These are phyloP conservation scores for Sebastes diaconus DNA, from an alignment of 2,797 vertebrate genomes.

Conservation along the genomic window DNA sequence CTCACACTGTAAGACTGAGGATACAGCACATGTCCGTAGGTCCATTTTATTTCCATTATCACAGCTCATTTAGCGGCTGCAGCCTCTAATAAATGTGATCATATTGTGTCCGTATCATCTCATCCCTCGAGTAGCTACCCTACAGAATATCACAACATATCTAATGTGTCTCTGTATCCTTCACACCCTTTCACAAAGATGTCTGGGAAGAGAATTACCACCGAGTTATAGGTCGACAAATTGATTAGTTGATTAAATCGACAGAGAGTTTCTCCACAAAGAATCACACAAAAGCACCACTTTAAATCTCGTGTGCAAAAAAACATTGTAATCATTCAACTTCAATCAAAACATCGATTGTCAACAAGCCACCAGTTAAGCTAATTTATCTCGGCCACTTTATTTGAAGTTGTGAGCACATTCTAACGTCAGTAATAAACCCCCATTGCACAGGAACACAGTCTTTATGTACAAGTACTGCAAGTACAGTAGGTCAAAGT, in stretches of 20 bases:
- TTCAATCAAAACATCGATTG: not conserved
- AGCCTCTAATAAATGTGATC: not conserved
- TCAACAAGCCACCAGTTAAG: not conserved
- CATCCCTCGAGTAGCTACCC: not conserved
- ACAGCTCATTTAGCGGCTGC: not conserved
- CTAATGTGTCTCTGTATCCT: conserved; percentile 1
- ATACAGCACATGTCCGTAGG: not conserved
- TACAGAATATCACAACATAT: not conserved
- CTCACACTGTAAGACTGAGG: not conserved
- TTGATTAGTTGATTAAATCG: too few species aligned
- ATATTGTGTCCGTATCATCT: not conserved
- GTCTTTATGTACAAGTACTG: too few species aligned
- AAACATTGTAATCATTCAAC: too few species aligned
- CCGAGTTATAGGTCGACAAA: not conserved
- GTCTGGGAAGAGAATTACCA: not conserved
- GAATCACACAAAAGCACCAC: too few species aligned
- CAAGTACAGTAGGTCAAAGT: not conserved
- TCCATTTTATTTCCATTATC: not conserved
- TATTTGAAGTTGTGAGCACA: too few species aligned
- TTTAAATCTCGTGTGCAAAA: too few species aligned
- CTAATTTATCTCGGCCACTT: not conserved
- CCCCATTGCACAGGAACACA: too few species aligned
- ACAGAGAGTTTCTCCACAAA: too few species aligned
- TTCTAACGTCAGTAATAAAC: too few species aligned
- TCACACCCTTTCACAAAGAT: not conserved